These are phyloP conservation scores for Phaenicophaeus curvirostris DNA, from an alignment of 2,797 vertebrate species.

Conservation along the genomic window DNA sequence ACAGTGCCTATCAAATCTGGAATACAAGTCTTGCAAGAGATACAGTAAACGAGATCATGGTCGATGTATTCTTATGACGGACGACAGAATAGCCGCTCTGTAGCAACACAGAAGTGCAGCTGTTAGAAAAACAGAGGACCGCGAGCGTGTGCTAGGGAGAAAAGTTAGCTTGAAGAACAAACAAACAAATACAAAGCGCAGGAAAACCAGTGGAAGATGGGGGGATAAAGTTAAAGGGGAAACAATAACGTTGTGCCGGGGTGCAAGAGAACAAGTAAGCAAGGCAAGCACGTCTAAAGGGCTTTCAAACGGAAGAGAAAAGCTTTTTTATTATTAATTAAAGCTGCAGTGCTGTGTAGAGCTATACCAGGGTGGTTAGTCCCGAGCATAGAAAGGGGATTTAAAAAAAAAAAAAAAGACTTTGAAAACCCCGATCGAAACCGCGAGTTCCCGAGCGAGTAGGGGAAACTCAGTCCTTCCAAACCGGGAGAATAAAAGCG, in stretches of 20 bases:
- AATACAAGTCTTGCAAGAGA: neutral
- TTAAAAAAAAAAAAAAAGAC: no score
- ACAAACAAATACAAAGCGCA: neutral
- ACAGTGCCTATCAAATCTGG: neutral
- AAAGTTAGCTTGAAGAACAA: neutral
- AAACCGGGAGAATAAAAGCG: neutral
- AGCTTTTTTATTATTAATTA: neutral
- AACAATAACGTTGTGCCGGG: neutral
- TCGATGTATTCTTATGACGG: neutral
- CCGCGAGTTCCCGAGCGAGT: neutral
- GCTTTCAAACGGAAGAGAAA: neutral
- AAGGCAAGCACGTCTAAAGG: neutral
- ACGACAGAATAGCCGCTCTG: neutral
- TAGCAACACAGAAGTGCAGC: neutral
- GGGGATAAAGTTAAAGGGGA: neutral
- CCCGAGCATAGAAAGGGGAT: neutral
- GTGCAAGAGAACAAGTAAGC: neutral
- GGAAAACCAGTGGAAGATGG: neutral
- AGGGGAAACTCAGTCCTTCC: neutral
- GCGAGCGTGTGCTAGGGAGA: accelerated
- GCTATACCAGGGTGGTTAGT: neutral
- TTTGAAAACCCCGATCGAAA: neutral
- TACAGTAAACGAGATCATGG: neutral
- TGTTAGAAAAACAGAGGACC: neutral
- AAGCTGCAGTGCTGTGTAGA: neutral